A percentile compares a stretch with the other conserved stretches of the same genome.
Evolutionary conservation across 2,797 vertebrate species (phyloP).

Genomic region (Podargus strigoides): DNA sequence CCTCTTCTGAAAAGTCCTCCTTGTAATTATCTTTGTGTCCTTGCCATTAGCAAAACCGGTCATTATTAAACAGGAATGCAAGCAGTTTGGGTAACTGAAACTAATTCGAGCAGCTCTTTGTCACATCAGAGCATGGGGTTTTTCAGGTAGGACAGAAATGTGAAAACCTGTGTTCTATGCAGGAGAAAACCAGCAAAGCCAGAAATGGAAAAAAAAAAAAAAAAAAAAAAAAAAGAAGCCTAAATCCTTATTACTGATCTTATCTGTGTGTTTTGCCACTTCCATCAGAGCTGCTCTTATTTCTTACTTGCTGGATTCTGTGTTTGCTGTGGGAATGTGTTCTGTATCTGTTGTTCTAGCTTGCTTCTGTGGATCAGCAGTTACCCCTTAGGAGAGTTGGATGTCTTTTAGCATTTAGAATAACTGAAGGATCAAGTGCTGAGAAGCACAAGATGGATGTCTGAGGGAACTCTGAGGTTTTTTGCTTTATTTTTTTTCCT

Average conservation of each 20-base stretch:
- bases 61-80: background rate
- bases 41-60: background rate
- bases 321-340: background rate
- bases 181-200: background rate
- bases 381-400: background rate
- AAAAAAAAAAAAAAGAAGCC: no score
- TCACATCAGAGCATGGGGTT: background rate
- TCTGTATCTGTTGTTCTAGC: background rate
- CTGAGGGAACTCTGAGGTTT: background rate
- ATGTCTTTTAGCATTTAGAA: background rate
- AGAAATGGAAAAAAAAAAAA: background rate
- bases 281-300: background rate
- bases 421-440: background rate
- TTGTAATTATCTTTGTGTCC: background rate
- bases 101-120: background rate
- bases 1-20: background rate
- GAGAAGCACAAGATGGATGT: background rate
- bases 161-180: background rate
- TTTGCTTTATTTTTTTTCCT: background rate
- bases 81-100: background rate
- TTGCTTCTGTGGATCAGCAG: background rate
- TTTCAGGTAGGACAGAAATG: background rate
- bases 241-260: background rate
- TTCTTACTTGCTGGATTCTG: background rate
- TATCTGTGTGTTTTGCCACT: background rate